Conservation (phyloP, 2,888 invertebrate species). For the Drosophila paracracens region DNA sequence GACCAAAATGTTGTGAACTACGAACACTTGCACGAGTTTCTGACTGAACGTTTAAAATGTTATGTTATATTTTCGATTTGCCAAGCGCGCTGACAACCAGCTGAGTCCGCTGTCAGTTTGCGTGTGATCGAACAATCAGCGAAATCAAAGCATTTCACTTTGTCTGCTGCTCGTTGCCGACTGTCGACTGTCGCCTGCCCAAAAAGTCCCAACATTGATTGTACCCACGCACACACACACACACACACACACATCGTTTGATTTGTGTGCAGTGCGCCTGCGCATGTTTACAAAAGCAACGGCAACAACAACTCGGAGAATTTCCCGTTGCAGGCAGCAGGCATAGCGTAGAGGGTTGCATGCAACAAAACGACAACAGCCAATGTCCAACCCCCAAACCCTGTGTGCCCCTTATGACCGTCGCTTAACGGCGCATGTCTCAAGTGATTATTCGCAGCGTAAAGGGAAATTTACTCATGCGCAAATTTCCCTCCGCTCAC, state of each 20-base stretch:
- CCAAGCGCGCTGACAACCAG: conserved; percentile 80
- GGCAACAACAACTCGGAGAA: conserved; percentile 40
- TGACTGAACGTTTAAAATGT: background rate
- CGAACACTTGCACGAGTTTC: conserved; percentile 16
- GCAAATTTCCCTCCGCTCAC: conserved; percentile 70
- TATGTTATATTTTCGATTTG: background rate
- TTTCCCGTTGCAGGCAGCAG: conserved; percentile 55
- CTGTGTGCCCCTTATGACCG: conserved; percentile 28
- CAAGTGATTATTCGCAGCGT: conserved; percentile 80
- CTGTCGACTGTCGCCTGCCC: conserved; percentile 30
- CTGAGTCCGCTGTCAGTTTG: conserved; percentile 83
- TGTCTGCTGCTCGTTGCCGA: conserved; percentile 43
- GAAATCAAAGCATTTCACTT: conserved; percentile 83
- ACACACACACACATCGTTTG: conserved; percentile 6
- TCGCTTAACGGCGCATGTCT: conserved; percentile 73
- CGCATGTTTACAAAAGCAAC: conserved; percentile 81
- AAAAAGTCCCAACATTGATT: conserved; percentile 66
- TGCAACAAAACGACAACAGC: conserved; percentile 24
- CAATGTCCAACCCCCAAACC: conserved; percentile 45
- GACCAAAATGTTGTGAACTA: conserved; percentile 6
- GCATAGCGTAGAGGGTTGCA: conserved; percentile 62
- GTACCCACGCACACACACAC: conserved; percentile 62
- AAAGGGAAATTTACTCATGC: conserved; percentile 77
- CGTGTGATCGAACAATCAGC: conserved; percentile 83
- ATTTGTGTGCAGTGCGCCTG: conserved; percentile 54